These are phyloP conservation scores for Drosophila malerkotliana DNA, from an alignment of 1,140 invertebrate species.

Conservation along the genomic window DNA sequence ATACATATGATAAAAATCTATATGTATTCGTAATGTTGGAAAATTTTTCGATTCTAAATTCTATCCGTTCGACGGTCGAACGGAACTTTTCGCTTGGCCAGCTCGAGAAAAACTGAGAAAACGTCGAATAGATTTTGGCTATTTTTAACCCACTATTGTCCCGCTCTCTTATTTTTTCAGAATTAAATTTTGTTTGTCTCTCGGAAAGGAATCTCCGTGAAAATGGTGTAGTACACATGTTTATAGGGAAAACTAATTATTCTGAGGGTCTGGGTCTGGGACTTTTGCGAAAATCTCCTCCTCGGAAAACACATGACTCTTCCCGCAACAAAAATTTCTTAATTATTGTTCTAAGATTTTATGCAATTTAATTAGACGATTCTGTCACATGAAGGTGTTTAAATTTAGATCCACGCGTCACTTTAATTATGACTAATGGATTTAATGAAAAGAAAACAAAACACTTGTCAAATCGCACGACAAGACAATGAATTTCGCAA, in stretches of 20 bases:
- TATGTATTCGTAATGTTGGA: constrained; percentile 61
- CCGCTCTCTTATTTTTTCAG: background rate
- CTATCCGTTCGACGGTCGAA: constrained; percentile 43
- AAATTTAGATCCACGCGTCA: constrained; percentile 73
- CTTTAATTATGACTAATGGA: constrained; percentile 64
- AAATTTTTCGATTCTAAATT: constrained; percentile 63
- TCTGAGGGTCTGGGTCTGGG: constrained; percentile 9
- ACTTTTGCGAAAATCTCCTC: constrained; percentile 5
- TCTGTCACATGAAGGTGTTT: constrained; percentile 66
- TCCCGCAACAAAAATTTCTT: constrained; percentile 27
- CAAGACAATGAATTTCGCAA: constrained; percentile 56
- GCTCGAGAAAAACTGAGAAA: constrained; percentile 76
- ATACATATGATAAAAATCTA: constrained; percentile 62
- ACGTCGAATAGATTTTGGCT: constrained; percentile 58
- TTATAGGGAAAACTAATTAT: constrained; percentile 20
- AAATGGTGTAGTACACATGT: constrained; percentile 29
- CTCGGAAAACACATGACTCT: constrained; percentile 19
- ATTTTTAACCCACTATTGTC: constrained; percentile 71
- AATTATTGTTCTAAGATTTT: constrained; percentile 28
- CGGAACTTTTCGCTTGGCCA: constrained; percentile 69
- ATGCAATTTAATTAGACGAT: constrained; percentile 67
- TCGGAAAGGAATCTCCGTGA: constrained; percentile 26
- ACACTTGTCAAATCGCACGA: constrained; percentile 46
- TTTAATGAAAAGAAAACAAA: constrained; percentile 43
- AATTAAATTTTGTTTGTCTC: constrained; percentile 3